Evolutionary conservation across 2,113 vertebrate species (phyloP).

Genomic region (Nothobranchius furzeri): DNA sequence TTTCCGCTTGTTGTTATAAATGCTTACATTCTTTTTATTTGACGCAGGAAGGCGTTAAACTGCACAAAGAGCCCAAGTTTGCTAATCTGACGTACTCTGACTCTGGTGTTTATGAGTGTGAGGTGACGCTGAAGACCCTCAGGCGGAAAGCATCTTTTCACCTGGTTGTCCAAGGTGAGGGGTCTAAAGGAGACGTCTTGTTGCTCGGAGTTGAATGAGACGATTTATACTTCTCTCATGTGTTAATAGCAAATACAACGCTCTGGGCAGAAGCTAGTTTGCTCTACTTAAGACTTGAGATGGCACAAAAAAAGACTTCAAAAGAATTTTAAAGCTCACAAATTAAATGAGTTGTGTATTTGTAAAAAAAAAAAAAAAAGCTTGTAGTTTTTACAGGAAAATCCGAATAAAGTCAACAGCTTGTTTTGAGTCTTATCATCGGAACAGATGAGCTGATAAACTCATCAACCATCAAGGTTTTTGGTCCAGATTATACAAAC

Average conservation of each 20-base stretch:
- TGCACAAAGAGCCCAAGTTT: slow-evolving; percentile 73
- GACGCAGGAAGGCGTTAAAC: slow-evolving; percentile 65
- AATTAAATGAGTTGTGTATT: not conserved
- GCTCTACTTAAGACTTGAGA: not conserved
- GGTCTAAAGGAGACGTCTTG: slow-evolving; percentile 2
- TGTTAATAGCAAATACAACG: not conserved
- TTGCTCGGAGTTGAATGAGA: not conserved
- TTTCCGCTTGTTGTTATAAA: slow-evolving; percentile 15
- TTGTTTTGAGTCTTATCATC: no score
- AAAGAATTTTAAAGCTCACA: not conserved
- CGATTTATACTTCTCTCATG: not conserved
- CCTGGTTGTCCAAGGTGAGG: slow-evolving; percentile 89
- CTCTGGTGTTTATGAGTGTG: slow-evolving; percentile 87
- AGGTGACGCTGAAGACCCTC: slow-evolving; percentile 77
- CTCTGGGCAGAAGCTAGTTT: not conserved
- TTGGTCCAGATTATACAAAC: no score
- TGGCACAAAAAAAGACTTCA: not conserved
- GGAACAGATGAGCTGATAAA: no score
- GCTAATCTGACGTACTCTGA: slow-evolving; percentile 86
- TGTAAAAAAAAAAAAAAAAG: not conserved
- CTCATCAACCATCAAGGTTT: no score
- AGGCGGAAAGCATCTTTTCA: slow-evolving; percentile 82
- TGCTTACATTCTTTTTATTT: slow-evolving; percentile 19
- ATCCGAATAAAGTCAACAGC: no score
- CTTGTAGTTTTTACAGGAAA: no score